Base-by-base conservation (phyloP, 2,888 invertebrate genomes). In the Allacma fusca region DNA sequence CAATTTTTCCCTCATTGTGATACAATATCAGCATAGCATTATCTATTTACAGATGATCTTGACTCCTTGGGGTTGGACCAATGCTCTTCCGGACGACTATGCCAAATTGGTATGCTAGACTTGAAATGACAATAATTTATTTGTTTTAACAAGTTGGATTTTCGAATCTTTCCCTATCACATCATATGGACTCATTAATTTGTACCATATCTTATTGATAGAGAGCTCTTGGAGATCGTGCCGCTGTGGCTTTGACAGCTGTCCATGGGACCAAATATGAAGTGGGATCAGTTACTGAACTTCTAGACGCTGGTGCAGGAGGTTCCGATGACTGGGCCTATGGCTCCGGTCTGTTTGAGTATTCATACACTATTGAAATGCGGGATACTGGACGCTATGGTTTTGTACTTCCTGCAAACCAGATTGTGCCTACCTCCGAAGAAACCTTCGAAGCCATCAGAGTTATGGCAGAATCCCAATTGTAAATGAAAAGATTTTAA, bases 371-470 rank as follows among this genome's bases (percentile, higher is more conserved):
- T 9, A 88, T 93, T 19, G 93, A 94, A 86, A 88, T 94, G 16
- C 87, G 92, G 24, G 93, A 93, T 85, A 89, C 87, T 24, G 94
- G 94, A 0, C 90, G 90, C 0, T 92, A 92, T 85, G 95, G 95
- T 0, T 95, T 94, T 85, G 86, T 94, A 12, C 86, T 95, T 43
- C 94, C 95, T 0, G 91, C 92, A 1, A 90, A 90, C 0, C 91
- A 92, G 84, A 95, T 95, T 81, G 89, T 91, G 40, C 89, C 92
- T 0, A 92, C 92, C 0, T 92, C 92, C 0, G 89, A 90, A 73
- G 94, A 94, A 87, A 92, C 92, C n/a, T 89, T 94, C 26, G 90
- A 91, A 86, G 90, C 91, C 26, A 74, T 78, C 34, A 28, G 13
- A 34, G 69, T 40, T 13, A 40, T 40, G 40, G 40, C 40, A 9